Evolutionary conservation across 2,888 invertebrate species (phyloP).

Genomic region (Drosophila lacicola): DNA sequence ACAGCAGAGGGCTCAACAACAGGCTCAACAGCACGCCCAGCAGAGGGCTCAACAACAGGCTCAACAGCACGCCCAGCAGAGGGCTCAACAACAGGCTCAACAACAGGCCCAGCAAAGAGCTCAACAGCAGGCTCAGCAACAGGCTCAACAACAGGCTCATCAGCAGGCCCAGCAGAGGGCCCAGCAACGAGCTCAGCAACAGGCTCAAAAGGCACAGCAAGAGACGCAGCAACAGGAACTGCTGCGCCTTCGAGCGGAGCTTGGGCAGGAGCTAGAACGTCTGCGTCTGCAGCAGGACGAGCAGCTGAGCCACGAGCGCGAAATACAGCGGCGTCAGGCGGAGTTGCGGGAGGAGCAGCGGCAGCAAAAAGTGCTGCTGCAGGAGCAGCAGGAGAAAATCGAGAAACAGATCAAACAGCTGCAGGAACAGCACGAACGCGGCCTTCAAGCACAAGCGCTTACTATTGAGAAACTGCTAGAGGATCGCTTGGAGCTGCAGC

Average conservation of each 20-base stretch:
- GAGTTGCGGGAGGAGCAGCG: conserved; percentile 20
- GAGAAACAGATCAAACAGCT: conserved; percentile 31
- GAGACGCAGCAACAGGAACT: conserved; percentile 41
- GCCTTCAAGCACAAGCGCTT: conserved; percentile 9
- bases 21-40: neutral
- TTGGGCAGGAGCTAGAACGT: conserved; percentile 53
- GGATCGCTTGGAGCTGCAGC: conserved; percentile 16
- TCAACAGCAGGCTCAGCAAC: conserved; percentile 10
- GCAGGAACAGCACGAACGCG: conserved; percentile 29
- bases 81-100: neutral
- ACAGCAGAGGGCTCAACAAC: conserved; percentile 11
- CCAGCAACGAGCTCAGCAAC: conserved; percentile 17
- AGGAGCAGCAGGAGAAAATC: conserved; percentile 32
- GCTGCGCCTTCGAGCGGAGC: conserved; percentile 12
- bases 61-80: neutral
- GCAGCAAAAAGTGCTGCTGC: conserved; percentile 26
- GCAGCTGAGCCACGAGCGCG: conserved; percentile 8
- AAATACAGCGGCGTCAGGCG: conserved; percentile 22
- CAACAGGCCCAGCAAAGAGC: neutral
- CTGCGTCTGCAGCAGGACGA: conserved; percentile 17
- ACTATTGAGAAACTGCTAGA: conserved; percentile 5
- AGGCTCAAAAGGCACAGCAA: conserved; percentile 3
- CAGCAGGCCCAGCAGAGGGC: conserved; percentile 20
- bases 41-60: conserved; percentile 32
- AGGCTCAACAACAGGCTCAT: conserved; percentile 7